Evolutionary conservation across 2,113 vertebrate genomes (phyloP).

Genomic region (Paramormyrops kingsleyae): DNA sequence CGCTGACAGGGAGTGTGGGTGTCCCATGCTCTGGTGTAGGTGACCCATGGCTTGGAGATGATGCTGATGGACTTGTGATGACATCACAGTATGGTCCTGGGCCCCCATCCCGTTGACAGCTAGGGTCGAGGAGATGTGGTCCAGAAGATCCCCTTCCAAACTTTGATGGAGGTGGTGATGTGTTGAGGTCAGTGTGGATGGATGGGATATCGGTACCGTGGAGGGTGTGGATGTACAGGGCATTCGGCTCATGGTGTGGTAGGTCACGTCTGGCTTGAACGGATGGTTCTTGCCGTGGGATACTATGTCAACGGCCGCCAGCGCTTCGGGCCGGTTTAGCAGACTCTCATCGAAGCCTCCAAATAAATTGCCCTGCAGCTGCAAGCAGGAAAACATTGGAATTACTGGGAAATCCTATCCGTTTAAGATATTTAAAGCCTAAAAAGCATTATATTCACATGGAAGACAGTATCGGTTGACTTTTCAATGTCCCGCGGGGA

Average conservation of each 20-base stretch:
- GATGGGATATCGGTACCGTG: slow-evolving; percentile 73
- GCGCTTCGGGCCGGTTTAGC: slow-evolving; percentile 92
- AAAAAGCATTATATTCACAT: background rate
- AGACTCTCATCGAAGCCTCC: slow-evolving; percentile 95
- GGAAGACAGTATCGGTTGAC: background rate
- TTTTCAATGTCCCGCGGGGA: background rate
- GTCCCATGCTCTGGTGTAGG: slow-evolving; percentile 78
- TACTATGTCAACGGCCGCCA: slow-evolving; percentile 89
- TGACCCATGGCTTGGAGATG: slow-evolving; percentile 74
- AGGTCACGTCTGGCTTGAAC: slow-evolving; percentile 88
- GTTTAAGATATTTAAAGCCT: background rate
- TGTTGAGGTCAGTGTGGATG: slow-evolving; percentile 61
- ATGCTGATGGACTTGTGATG: slow-evolving; percentile 60
- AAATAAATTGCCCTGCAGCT: slow-evolving; percentile 98
- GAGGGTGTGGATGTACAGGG: slow-evolving; percentile 76
- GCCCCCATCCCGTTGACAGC: slow-evolving; percentile 73
- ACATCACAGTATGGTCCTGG: slow-evolving; percentile 69
- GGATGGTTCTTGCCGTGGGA: slow-evolving; percentile 85
- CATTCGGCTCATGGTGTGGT: slow-evolving; percentile 91
- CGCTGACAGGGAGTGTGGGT: slow-evolving; percentile 68
- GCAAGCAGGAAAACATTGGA: slow-evolving; percentile 74
- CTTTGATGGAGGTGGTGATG: slow-evolving; percentile 70
- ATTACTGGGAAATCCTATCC: slow-evolving; percentile 74
- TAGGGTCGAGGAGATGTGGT: slow-evolving; percentile 80
- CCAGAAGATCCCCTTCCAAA: slow-evolving; percentile 81